phyloP scores from a whole-genome alignment of 2,797 vertebrate species.

The Enteromius treurensis region DNA sequence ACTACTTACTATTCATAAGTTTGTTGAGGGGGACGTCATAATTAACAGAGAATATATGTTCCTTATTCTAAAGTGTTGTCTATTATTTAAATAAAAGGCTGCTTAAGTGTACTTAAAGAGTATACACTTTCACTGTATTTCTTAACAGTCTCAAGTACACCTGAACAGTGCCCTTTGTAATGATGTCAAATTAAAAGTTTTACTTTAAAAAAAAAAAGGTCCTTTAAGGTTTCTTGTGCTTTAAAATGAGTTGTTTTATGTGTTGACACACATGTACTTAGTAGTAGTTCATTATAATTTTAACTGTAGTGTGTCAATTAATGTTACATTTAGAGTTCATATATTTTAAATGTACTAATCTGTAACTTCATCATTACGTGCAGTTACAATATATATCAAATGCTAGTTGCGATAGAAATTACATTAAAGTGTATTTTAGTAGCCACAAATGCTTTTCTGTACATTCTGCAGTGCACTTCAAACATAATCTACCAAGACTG shows the following conservation, averaged over 20 bases:
- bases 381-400: not conserved
- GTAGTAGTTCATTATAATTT: not conserved
- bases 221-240: not conserved
- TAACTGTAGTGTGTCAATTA: too few species aligned
- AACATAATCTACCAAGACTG: not conserved
- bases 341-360: too few species aligned
- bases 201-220: not conserved
- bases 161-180: not conserved
- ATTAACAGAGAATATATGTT: not conserved
- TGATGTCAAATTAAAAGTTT: not conserved
- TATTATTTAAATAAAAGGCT: not conserved
- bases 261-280: not conserved
- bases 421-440: not conserved
- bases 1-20: not conserved
- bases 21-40: not conserved
- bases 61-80: not conserved
- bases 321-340: too few species aligned
- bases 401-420: not conserved
- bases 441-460: not conserved
- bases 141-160: not conserved
- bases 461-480: not conserved
- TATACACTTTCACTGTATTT: too few species aligned
- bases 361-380: not conserved
- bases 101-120: not conserved
- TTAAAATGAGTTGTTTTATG: not conserved